Percentiles rank a stretch among this genome's conserved stretches.
Conservation (phyloP, 2,113 vertebrate genomes). For the Eretmochelys imbricata region DNA sequence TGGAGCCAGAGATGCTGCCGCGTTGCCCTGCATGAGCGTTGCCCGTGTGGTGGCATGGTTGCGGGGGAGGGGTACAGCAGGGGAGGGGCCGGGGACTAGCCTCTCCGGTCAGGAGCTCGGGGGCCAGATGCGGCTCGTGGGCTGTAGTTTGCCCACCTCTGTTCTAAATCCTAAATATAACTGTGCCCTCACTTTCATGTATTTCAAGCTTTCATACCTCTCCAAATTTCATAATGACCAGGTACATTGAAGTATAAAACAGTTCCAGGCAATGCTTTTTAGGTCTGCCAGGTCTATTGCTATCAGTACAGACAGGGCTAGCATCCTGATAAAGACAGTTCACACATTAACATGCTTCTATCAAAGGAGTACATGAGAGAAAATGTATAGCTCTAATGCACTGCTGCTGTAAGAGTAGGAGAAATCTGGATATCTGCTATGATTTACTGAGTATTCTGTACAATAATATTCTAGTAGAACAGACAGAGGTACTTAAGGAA, state of each 20-base stretch:
- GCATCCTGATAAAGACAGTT: neutral
- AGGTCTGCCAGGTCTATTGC: neutral
- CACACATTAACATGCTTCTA: neutral
- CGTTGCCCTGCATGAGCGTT: too few species aligned
- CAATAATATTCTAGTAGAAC: neutral
- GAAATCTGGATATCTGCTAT: neutral
- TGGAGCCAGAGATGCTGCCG: too few species aligned
- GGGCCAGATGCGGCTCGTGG: too few species aligned
- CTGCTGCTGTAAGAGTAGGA: neutral
- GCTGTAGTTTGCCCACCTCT: too few species aligned
- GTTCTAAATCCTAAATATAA: neutral
- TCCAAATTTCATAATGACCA: constrained; percentile 22
- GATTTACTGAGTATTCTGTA: neutral
- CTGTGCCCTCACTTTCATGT: neutral
- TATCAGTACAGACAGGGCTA: neutral
- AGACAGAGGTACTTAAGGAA: neutral
- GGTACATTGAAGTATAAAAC: constrained; percentile 1
- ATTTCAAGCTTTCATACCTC: neutral
- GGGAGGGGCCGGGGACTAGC: too few species aligned
- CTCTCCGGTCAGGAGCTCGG: too few species aligned
- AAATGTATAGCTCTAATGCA: neutral
- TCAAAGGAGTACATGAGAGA: neutral
- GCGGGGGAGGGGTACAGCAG: too few species aligned
- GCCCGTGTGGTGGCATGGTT: too few species aligned
- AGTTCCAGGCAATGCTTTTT: neutral